Base-by-base conservation (phyloP, 2,113 vertebrate species). In the Gymnogyps californianus region DNA sequence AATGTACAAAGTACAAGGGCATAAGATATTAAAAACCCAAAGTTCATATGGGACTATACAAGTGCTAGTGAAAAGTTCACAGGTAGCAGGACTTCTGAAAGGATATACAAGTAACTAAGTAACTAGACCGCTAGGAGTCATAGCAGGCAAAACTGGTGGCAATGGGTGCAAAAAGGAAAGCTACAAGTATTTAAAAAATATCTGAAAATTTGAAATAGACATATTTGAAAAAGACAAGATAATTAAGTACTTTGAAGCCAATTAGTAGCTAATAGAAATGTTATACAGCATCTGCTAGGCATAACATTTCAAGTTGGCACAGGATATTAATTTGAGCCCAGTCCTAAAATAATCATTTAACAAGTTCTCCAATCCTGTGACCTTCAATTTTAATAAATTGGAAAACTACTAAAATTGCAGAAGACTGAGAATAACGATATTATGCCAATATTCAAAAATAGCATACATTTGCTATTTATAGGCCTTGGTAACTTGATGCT, bases 211-310 rank as follows among this genome's bases (percentile, higher is more conserved):
- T n/a, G n/a, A n/a, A n/a, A n/a, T n/a, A n/a, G n/a, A 52, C 52
- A 32, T 49, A 55, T 84, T 90, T 92, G 65, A 64, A 89, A 81
- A 52, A 81, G 20, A 62, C 51, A 72, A 77, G 71, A 52, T 82
- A 93, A 95, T 93, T 87, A 86, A 94, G 49, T 32, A 49, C 57
- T 90, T 91, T 44, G 29, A 66, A 92, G 80, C 28, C 77, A 92
- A 91, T 94, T 96, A 96, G 49, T 81, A 96, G 81, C 64, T 83
- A 93, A 83, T 57, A 58, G 61, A 31, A 88, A 90, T 10, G 80
- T 44, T 91, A 82, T 36, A 62, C 44, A 55, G 83, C 55, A 90
- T 93, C 92, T 95, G 92, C 64, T 90, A 90, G 79, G 64, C 67
- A 38, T 62, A 90, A 77, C 44, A 40, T 94, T 92, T 89, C 36